Percentiles rank a stretch among this genome's conserved stretches.
Evolutionary conservation across 1,140 invertebrate species (phyloP).

Genomic region (Onthophagus taurus): DNA sequence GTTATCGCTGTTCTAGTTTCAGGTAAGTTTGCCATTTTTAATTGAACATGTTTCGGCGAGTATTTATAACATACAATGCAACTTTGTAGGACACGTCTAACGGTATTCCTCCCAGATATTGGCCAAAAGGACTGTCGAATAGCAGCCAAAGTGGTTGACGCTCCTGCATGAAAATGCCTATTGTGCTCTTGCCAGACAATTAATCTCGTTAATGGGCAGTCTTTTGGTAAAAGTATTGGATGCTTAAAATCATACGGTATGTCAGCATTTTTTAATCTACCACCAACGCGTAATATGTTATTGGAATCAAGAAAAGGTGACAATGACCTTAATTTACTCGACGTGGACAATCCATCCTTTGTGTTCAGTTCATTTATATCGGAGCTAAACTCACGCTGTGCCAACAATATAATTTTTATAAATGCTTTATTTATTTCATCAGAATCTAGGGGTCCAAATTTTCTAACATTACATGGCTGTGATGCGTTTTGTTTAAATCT

Average conservation of each 20-base stretch:
- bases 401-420: not conserved
- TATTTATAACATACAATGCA: slow-evolving; percentile 2
- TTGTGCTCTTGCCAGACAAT: not conserved
- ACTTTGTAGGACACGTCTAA: not conserved
- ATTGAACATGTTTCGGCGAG: not conserved
- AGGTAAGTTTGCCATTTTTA: slow-evolving; percentile 3
- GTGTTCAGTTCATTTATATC: not conserved
- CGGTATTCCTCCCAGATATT: not conserved
- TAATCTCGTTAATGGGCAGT: not conserved
- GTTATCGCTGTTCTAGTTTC: not conserved
- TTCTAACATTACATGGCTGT: not conserved
- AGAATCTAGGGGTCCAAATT: not conserved
- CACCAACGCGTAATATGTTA: slow-evolving; percentile 6
- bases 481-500: not conserved
- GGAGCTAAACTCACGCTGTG: not conserved
- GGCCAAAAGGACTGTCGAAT: not conserved
- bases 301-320: not conserved
- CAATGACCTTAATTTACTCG: not conserved
- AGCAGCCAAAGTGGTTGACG: not conserved
- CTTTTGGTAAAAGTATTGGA: not conserved
- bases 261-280: not conserved
- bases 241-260: not conserved
- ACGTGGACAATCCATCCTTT: not conserved
- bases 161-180: not conserved
- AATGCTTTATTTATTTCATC: slow-evolving; percentile 1